phyloP scores from a whole-genome alignment of 2,888 invertebrate species.

The Polyommatus icarus region DNA sequence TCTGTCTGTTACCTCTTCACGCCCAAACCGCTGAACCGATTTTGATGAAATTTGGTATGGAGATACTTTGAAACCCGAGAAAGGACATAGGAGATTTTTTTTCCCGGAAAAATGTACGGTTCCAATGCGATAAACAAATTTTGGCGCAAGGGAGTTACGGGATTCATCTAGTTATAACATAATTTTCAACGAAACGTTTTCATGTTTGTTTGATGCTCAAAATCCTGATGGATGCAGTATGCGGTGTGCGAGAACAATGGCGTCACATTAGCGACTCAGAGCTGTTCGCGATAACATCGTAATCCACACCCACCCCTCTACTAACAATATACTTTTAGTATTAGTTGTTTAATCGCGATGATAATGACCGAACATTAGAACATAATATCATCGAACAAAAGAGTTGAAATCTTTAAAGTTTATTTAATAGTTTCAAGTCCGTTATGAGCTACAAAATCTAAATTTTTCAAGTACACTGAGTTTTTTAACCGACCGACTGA shows the following conservation, averaged over 20 bases:
- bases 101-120: too few species aligned
- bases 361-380: neutral
- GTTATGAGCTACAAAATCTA: neutral
- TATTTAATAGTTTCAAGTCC: neutral
- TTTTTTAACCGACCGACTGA: too few species aligned
- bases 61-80: too few species aligned
- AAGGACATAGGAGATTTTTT: too few species aligned
- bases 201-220: neutral
- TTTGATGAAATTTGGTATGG: too few species aligned
- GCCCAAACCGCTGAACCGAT: too few species aligned
- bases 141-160: too few species aligned
- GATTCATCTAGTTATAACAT: too few species aligned
- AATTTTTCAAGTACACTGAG: too few species aligned
- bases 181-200: neutral
- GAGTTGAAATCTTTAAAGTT: neutral
- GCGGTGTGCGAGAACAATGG: slow-evolving; percentile 53
- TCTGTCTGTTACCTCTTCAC: too few species aligned
- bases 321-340: slow-evolving; percentile 6
- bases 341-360: slow-evolving; percentile 9
- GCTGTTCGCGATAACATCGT: slow-evolving; percentile 69
- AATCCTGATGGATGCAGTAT: slow-evolving; percentile 29
- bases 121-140: too few species aligned
- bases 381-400: neutral
- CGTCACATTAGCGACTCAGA: slow-evolving; percentile 64
- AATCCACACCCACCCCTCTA: slow-evolving; percentile 59